Conservation (phyloP, 2,888 invertebrate species). For the Cephonodes hylas region DNA sequence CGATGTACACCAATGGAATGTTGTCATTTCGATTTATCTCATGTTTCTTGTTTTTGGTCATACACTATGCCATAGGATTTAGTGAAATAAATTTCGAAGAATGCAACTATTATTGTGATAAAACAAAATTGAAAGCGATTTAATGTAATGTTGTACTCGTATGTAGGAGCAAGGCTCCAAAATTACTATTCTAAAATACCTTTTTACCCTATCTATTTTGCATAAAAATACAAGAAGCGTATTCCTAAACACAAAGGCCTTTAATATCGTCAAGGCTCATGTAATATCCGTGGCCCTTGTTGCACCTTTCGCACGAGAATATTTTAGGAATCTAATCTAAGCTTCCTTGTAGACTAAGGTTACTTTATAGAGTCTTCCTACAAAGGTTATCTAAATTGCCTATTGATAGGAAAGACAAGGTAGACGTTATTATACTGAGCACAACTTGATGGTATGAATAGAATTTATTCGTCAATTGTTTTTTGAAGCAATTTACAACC, state of each 20-base stretch:
- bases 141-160: no score
- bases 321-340: slow-evolving; percentile 4
- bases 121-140: no score
- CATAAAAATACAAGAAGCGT: neutral
- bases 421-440: neutral
- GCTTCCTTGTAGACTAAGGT: neutral
- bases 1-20: no score
- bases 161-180: no score
- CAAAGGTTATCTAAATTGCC: slow-evolving; percentile 4
- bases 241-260: neutral
- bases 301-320: neutral
- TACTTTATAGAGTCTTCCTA: slow-evolving; percentile 1
- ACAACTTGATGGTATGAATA: neutral
- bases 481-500: neutral
- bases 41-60: no score
- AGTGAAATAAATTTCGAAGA: no score
- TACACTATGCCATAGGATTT: no score
- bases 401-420: neutral
- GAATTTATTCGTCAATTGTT: slow-evolving; percentile 5
- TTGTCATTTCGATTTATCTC: no score
- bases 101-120: no score
- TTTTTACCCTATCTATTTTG: neutral
- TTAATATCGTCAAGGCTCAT: neutral
- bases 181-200: no score
- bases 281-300: neutral